phyloP scores from a whole-genome alignment of 1,140 invertebrate genomes.

The Steinernema feltiae region DNA sequence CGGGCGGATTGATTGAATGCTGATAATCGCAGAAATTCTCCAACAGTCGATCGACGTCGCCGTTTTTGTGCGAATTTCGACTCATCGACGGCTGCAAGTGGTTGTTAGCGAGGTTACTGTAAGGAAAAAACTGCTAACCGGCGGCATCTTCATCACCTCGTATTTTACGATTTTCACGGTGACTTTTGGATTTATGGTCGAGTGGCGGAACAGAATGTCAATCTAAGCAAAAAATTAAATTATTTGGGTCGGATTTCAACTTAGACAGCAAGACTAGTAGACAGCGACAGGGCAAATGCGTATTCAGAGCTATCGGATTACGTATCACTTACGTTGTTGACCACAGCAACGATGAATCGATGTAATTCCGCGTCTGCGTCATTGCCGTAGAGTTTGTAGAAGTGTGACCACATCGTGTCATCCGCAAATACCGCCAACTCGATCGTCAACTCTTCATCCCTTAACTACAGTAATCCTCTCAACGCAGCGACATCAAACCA shows the following conservation, averaged over 20 bases:
- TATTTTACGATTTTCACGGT: conserved; percentile 38
- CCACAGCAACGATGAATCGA: conserved; percentile 37
- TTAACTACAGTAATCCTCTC: not conserved
- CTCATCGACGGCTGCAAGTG: conserved; percentile 26
- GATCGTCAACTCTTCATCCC: conserved; percentile 27
- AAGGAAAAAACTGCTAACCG: conserved; percentile 25
- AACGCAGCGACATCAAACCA: not conserved
- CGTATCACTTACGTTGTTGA: conserved; percentile 34
- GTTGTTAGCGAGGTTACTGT: not conserved
- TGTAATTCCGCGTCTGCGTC: conserved; percentile 36
- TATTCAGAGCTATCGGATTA: too few relatives aligned
- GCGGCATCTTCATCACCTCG: conserved; percentile 38
- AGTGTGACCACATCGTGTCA: conserved; percentile 40
- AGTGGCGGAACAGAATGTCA: conserved; percentile 35
- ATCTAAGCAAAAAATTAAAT: too few relatives aligned
- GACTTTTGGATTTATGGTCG: conserved; percentile 33
- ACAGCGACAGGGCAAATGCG: too few relatives aligned
- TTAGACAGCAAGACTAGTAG: too few relatives aligned
- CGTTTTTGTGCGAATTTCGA: conserved; percentile 19
- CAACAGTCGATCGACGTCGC: conserved; percentile 39
- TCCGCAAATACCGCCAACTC: conserved; percentile 42
- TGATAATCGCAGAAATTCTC: conserved; percentile 41
- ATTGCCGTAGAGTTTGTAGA: conserved; percentile 35
- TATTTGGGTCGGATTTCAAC: too few relatives aligned
- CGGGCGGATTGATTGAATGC: conserved; percentile 26